A percentile compares a stretch with the other conserved stretches of the same genome.
Evolutionary conservation across 2,888 invertebrate species (phyloP).

Genomic region (Choreutis nemorana): DNA sequence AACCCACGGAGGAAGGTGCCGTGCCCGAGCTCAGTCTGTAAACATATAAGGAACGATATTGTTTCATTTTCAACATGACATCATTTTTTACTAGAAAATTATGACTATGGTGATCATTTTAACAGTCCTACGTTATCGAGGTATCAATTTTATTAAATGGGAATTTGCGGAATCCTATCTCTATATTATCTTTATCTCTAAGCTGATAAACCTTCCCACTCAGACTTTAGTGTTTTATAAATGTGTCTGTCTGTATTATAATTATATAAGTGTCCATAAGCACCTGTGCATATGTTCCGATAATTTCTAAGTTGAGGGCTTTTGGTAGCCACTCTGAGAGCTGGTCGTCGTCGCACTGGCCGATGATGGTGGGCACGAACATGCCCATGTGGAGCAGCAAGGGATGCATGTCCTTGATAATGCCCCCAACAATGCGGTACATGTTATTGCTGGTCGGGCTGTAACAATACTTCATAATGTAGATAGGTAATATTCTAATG

Average conservation of each 20-base stretch:
- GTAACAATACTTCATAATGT: no score
- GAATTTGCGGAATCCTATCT: background rate
- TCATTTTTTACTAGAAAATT: background rate
- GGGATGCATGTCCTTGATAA: conserved; percentile 73
- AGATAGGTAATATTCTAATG: no score
- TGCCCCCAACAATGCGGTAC: background rate
- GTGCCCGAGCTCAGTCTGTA: conserved; percentile 92
- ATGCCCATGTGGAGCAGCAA: conserved; percentile 83
- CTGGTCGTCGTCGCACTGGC: conserved; percentile 87
- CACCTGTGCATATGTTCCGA: conserved; percentile 94
- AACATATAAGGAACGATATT: conserved; percentile 6
- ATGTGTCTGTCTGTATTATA: no score
- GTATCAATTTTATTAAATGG: conserved; percentile 5
- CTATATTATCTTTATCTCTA: background rate
- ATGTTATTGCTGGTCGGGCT: no score
- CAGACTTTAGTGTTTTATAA: background rate
- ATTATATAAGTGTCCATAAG: no score
- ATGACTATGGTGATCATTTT: background rate
- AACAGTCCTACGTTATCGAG: background rate
- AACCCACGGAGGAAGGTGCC: conserved; percentile 92
- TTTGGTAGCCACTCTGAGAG: conserved; percentile 83
- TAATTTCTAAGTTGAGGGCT: conserved; percentile 81
- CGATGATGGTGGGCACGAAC: conserved; percentile 90
- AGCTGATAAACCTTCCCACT: background rate
- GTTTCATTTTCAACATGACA: background rate